A percentile compares a stretch with the other conserved stretches of the same genome.
These are phyloP conservation scores for Cryptoleucopteryx plumbea DNA, from an alignment of 2,113 vertebrate genomes.

Conservation along the genomic window DNA sequence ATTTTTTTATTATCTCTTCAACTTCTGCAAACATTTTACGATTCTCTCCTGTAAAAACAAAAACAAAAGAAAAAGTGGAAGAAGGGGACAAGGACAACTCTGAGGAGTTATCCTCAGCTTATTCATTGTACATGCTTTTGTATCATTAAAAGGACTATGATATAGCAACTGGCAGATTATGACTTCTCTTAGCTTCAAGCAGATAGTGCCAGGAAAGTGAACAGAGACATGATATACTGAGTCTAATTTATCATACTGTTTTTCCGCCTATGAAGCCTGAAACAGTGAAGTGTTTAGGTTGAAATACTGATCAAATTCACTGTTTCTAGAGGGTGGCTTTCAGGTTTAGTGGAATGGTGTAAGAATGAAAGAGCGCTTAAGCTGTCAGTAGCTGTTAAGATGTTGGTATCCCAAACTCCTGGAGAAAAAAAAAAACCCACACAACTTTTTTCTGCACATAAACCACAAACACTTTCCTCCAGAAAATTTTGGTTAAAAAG, in stretches of 20 bases:
- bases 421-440: not conserved
- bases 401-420: not conserved
- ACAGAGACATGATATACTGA: not conserved
- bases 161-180: not conserved
- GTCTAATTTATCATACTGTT: not conserved
- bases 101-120: not conserved
- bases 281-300: not conserved
- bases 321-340: not conserved
- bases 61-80: not conserved
- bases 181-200: slow-evolving; percentile 14
- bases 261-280: not conserved
- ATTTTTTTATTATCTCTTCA: not conserved
- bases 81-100: not conserved
- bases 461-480: not conserved
- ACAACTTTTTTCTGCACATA: not conserved
- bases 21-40: not conserved
- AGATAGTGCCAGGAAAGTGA: slow-evolving; percentile 12
- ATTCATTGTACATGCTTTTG: not conserved
- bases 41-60: not conserved
- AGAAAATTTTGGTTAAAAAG: not conserved
- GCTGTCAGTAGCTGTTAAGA: not conserved
- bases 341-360: not conserved
- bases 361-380: slow-evolving; percentile 26
- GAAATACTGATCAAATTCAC: slow-evolving; percentile 21
- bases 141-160: not conserved